Conservation (phyloP, 2,113 vertebrate species). For the Chionis minor region DNA sequence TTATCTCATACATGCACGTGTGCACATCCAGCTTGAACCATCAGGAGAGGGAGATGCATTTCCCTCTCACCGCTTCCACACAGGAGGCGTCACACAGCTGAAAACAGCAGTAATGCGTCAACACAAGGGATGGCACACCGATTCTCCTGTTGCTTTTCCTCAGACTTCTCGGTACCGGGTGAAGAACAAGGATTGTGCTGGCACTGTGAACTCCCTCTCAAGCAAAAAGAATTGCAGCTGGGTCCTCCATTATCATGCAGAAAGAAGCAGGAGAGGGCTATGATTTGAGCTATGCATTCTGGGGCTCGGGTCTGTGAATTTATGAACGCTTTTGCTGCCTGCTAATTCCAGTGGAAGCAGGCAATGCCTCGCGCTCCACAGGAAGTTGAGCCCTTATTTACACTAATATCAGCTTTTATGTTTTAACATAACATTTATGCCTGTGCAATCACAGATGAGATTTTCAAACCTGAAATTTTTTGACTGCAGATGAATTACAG, state of each 20-base stretch:
- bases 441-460: not conserved
- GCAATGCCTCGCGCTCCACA: not conserved
- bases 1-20: not conserved
- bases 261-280: not conserved
- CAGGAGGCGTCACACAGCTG: not conserved
- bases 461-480: slow-evolving; percentile 36
- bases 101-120: not conserved
- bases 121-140: rapidly evolving
- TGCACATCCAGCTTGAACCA: not conserved
- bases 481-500: slow-evolving; percentile 19
- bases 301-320: not conserved
- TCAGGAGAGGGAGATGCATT: not conserved
- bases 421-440: slow-evolving; percentile 31
- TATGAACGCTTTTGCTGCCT: not conserved
- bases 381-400: not conserved
- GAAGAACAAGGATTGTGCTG: not conserved
- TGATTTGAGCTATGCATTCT: not conserved
- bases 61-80: not conserved
- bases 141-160: not conserved
- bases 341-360: not conserved
- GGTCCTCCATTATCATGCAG: not conserved
- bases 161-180: not conserved
- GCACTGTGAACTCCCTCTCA: not conserved
- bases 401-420: slow-evolving; percentile 16
- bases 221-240: not conserved